Conservation (phyloP, 2,113 vertebrate species). For the Lates calcarifer region DNA sequence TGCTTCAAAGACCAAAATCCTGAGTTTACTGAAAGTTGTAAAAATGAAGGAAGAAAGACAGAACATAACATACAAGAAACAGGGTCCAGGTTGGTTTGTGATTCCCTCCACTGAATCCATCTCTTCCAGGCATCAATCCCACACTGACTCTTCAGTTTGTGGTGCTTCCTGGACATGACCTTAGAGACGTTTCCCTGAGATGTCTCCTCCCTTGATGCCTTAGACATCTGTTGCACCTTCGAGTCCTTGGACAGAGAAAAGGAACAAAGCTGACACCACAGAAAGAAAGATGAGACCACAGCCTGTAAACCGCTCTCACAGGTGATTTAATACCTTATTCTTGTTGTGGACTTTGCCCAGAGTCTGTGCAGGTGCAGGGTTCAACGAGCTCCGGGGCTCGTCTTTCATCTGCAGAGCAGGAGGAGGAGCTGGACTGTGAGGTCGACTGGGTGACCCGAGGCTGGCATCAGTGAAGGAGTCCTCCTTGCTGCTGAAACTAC, state of each 20-base stretch:
- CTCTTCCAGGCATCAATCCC: constrained; percentile 93
- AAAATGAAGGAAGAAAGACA: accelerated
- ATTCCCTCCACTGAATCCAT: constrained; percentile 92
- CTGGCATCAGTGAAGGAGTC: constrained; percentile 84
- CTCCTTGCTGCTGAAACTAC: constrained; percentile 87
- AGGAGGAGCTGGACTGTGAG: constrained; percentile 59
- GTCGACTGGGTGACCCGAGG: neutral
- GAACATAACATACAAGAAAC: constrained; percentile 82
- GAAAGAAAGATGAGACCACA: neutral
- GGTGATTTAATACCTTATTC: constrained; percentile 83
- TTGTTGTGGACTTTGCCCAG: constrained; percentile 84
- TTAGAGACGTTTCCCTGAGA: neutral
- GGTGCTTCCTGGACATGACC: neutral
- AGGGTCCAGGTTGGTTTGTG: constrained; percentile 86
- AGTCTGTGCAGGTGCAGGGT: constrained; percentile 65
- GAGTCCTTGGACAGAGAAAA: constrained; percentile 52
- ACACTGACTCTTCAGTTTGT: constrained; percentile 86
- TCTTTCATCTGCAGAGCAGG: constrained; percentile 14
- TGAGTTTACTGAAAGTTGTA: neutral
- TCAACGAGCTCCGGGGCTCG: constrained; percentile 55
- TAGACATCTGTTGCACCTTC: neutral
- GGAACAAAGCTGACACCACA: neutral
- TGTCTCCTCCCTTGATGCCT: neutral
- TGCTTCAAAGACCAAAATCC: neutral
- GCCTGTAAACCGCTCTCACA: accelerated